Evolutionary conservation across 2,113 vertebrate genomes (phyloP), one percentile per base, ranked within the genome.

Genomic region (Rhynchomys soricoides): DNA sequence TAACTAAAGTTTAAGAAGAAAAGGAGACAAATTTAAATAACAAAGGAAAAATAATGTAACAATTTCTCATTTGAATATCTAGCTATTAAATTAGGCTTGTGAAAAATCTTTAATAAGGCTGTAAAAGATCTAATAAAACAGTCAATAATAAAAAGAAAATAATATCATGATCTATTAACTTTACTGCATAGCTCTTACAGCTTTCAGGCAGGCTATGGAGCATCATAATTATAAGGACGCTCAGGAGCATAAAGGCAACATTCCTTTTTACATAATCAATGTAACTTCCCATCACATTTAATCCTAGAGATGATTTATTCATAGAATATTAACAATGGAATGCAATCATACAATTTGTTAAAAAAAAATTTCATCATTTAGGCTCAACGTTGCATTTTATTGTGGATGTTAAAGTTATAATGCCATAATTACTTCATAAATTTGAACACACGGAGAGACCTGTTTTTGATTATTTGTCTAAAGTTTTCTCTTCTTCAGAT

Each of bases 141-240:
- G 31, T 85, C 90, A 96, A 96, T 96, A 85, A 87, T 90, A 85
- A 96, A 91, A 96, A 93, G 45, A 94, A 68, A 74, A 68, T 22
- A 95, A 86, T 93, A 96, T 86, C 57, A 91, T 95, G 86, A 93
- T 89, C 89, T 89, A 81, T 96, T 97, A 96, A 96, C 24, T 95
- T 97, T 91, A 96, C 12, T 92, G 26, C 13, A 79, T 2, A 86
- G 68, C 21, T 52, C 92, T 81, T 95, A 85, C 2, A 89, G 22
- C 81, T 91, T 92, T 90, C 52, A 93, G 19, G 22, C 71, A 10
- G 73, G 16, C 21, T 48, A 45, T 77, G 3, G 24, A 79, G 93
- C 93, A 92, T 68, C 62, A 91, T 83, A 40, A 78, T 66, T 78
- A 22, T 55, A 90, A 79, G 31, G 88, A n/a, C 85, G 95, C 78